phyloP scores from a whole-genome alignment of 2,113 vertebrate genomes.

The Boulengeromyrus knoepffleri region DNA sequence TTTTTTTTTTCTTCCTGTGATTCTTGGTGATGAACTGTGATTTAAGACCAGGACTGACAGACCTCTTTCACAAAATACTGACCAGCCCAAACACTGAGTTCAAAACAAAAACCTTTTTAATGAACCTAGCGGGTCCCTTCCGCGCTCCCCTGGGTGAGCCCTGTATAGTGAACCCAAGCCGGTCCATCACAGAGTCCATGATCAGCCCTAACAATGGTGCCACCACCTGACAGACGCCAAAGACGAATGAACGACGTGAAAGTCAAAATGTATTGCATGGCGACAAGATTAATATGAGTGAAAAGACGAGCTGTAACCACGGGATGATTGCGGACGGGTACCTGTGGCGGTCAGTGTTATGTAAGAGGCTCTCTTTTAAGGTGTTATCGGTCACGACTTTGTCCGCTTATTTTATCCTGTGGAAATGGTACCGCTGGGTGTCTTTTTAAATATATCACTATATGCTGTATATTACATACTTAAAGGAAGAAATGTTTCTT shows the following conservation, averaged over 20 bases:
- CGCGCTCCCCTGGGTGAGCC: neutral
- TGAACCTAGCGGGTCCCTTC: conserved; percentile 22
- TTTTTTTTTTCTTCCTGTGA: conserved; percentile 45
- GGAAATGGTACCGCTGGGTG: conserved; percentile 51
- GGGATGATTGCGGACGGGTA: conserved; percentile 28
- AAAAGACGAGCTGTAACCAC: conserved; percentile 13
- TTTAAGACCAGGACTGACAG: conserved; percentile 51
- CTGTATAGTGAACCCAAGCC: neutral
- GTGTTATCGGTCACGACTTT: conserved; percentile 58
- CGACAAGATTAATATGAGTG: neutral
- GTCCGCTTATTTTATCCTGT: conserved; percentile 61
- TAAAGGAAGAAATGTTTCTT: conserved; percentile 54
- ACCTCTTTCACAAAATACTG: conserved; percentile 52
- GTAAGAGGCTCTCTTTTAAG: conserved; percentile 54
- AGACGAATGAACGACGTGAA: neutral
- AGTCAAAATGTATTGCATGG: neutral
- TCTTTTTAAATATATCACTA: conserved; percentile 54
- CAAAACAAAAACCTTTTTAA: neutral
- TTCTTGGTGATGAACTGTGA: conserved; percentile 52
- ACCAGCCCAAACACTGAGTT: conserved; percentile 34
- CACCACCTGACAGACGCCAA: neutral
- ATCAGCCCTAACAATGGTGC: neutral
- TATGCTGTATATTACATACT: conserved; percentile 58
- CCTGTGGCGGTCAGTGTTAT: conserved; percentile 43
- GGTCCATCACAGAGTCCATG: neutral